A percentile compares a stretch with the other conserved stretches of the same genome.
Conservation (phyloP, 2,113 vertebrate genomes). For the Numenius arquata region DNA sequence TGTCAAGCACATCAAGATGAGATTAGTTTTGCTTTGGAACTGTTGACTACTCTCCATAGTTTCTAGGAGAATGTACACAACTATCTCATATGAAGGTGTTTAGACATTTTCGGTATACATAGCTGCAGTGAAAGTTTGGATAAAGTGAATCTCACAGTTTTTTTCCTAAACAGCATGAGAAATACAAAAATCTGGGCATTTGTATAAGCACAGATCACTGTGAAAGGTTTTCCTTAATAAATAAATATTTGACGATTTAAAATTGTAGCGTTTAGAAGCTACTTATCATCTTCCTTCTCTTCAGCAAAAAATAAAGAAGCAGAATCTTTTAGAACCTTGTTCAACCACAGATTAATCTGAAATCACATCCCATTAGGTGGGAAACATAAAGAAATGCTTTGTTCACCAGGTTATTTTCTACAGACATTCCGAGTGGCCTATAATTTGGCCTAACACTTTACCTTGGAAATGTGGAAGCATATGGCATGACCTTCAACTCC, state of each 20-base stretch:
- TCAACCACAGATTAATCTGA: neutral
- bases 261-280: neutral
- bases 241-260: neutral
- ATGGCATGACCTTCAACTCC: conserved; percentile 31
- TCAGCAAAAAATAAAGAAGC: neutral
- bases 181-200: neutral
- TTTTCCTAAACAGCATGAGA: neutral
- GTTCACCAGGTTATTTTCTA: conserved; percentile 49
- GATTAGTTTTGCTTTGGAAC: neutral
- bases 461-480: conserved; percentile 41
- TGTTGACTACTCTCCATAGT: neutral
- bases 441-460: conserved; percentile 50
- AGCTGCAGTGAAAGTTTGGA: neutral
- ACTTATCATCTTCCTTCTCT: neutral
- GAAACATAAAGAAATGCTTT: conserved; percentile 19
- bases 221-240: neutral
- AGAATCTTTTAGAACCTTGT: neutral
- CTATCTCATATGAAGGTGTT: neutral
- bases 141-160: neutral
- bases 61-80: neutral
- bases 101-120: neutral
- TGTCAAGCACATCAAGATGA: neutral
- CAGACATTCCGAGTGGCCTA: conserved; percentile 28
- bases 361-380: neutral
- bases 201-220: neutral